These are phyloP conservation scores for Mystacornis crossleyi DNA, from an alignment of 2,113 vertebrate genomes.

Conservation along the genomic window DNA sequence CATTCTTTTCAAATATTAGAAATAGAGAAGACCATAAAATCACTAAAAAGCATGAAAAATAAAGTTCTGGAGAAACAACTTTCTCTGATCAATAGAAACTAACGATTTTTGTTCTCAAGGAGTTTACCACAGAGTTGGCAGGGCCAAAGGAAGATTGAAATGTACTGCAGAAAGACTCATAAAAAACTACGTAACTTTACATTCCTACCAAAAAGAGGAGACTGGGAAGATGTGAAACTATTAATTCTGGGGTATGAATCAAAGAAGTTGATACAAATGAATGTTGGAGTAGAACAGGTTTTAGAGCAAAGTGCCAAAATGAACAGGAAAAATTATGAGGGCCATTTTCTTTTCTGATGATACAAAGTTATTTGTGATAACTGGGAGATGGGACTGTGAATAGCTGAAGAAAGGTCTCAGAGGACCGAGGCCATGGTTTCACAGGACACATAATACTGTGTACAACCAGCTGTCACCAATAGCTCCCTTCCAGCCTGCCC, in stretches of 20 bases:
- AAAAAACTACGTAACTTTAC: not conserved
- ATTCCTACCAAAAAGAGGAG: not conserved
- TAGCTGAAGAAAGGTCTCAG: not conserved
- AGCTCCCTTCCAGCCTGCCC: not conserved
- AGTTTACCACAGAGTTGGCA: not conserved
- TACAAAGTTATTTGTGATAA: not conserved
- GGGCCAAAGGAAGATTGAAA: not conserved
- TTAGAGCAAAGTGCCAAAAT: not conserved
- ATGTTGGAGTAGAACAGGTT: not conserved
- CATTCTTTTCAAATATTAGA: not conserved
- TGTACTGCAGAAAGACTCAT: not conserved
- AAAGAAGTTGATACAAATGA: not conserved
- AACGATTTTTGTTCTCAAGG: not conserved
- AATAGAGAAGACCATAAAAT: not conserved
- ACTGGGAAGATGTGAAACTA: not conserved
- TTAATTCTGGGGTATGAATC: not conserved
- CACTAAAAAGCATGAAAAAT: not conserved
- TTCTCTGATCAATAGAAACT: not conserved
- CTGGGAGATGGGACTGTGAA: not conserved
- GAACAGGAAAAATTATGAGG: not conserved
- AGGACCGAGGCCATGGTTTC: not conserved
- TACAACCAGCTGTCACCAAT: fast-evolving
- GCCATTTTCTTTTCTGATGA: not conserved
- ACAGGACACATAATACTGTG: fast-evolving
- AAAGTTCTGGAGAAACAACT: not conserved